Evolutionary conservation across 2,113 vertebrate species (phyloP).

Genomic region (Cavia porcellus): DNA sequence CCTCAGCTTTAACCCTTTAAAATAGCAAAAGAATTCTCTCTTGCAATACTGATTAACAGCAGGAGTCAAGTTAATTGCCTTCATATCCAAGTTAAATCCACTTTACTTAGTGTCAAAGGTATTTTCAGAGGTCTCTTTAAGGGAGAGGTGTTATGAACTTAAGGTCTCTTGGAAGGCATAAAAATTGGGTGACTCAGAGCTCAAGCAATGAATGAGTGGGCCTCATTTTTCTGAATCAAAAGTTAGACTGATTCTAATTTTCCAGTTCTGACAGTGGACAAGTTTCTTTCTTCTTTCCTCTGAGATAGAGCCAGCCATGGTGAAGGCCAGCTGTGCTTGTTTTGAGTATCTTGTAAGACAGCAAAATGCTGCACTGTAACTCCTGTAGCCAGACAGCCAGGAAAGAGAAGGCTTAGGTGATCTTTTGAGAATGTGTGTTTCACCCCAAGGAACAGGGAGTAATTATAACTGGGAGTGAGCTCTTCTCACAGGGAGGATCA

Average conservation of each 20-base stretch:
- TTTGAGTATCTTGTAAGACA: slow-evolving; percentile 64
- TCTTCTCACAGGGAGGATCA: slow-evolving; percentile 34
- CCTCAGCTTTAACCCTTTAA: slow-evolving; percentile 64
- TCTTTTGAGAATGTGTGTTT: slow-evolving; percentile 55
- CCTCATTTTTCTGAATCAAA: slow-evolving; percentile 41
- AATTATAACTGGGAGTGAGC: slow-evolving; percentile 58
- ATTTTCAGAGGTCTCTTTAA: slow-evolving; percentile 51
- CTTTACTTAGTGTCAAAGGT: slow-evolving; percentile 26
- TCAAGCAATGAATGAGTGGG: background rate
- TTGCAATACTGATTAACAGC: slow-evolving; percentile 70
- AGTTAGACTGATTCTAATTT: slow-evolving; percentile 8
- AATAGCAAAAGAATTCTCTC: slow-evolving; percentile 56
- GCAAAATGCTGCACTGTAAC: slow-evolving; percentile 17
- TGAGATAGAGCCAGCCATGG: background rate
- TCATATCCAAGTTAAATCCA: slow-evolving; percentile 16
- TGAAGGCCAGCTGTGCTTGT: slow-evolving; percentile 55
- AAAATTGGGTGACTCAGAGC: background rate
- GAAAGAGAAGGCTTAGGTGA: background rate
- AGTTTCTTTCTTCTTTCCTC: background rate
- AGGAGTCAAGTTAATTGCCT: slow-evolving; percentile 59
- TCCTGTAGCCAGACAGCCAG: slow-evolving; percentile 14
- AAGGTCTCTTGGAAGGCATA: background rate
- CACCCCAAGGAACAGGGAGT: slow-evolving; percentile 20
- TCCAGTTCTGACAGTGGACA: slow-evolving; percentile 57
- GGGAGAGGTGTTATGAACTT: slow-evolving; percentile 32